Percentiles rank a stretch among this genome's conserved stretches.
Evolutionary conservation across 2,888 invertebrate genomes (phyloP).

Genomic region (Crioceris asparagi): DNA sequence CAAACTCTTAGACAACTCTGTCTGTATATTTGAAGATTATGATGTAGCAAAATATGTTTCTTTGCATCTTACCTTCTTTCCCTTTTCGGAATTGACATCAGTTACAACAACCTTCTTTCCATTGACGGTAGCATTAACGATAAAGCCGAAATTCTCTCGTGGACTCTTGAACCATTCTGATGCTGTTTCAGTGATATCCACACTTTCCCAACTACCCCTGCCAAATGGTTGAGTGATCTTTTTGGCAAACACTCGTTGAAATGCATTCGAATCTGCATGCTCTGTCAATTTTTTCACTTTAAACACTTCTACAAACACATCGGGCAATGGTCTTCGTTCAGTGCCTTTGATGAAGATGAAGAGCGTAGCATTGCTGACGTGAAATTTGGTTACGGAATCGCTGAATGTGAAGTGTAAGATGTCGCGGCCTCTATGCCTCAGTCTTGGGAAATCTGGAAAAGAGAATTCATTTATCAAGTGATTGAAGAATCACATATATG

Average conservation of each 20-base stretch:
- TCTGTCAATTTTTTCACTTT: conserved; percentile 31
- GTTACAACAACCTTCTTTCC: conserved; percentile 54
- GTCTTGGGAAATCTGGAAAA: conserved; percentile 52
- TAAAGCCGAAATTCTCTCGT: conserved; percentile 63
- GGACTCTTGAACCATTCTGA: conserved; percentile 68
- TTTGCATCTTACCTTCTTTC: conserved; percentile 39
- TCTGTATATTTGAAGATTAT: too few relatives aligned
- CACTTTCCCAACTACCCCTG: conserved; percentile 55
- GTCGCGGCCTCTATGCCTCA: conserved; percentile 57
- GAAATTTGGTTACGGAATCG: conserved; percentile 57
- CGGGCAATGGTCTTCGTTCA: conserved; percentile 34
- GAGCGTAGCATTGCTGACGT: conserved; percentile 58
- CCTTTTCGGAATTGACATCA: conserved; percentile 47
- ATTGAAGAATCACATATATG: too few relatives aligned
- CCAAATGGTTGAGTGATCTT: conserved; percentile 44
- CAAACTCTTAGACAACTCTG: too few relatives aligned
- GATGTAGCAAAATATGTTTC: too few relatives aligned
- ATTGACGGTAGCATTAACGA: conserved; percentile 57
- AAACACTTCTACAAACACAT: conserved; percentile 33
- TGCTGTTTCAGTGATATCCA: conserved; percentile 65
- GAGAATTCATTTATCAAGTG: too few relatives aligned
- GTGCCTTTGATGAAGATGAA: conserved; percentile 52
- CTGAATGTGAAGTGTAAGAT: conserved; percentile 63
- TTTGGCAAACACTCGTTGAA: conserved; percentile 31
- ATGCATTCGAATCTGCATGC: conserved; percentile 28